Evolutionary conservation across 2,113 vertebrate species (phyloP), one percentile per base, ranked within the genome.

Genomic region (Trochalopteron elliotii): DNA sequence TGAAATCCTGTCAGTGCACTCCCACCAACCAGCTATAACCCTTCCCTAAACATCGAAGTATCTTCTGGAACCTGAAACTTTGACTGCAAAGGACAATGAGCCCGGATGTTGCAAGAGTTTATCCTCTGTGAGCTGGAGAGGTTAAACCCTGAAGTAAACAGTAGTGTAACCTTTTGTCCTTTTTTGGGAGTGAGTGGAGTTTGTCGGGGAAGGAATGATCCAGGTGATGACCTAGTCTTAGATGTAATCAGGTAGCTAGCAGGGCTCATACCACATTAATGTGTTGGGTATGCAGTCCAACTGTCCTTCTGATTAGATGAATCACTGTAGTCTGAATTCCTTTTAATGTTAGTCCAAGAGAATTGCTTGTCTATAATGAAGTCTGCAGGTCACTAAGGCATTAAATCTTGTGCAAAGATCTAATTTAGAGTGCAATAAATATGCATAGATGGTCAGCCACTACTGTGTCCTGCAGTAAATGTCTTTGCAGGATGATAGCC

Each of bases 41-140:
- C 1, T 0, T 7, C 10, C 8, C 2, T 31, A 39, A 35, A 45
- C 39, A 61, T 39, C 1, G 1, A 19, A 67, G 8, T 39, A 11
- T 63, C 35, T 79, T 82, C 27, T n/a, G 23, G 31, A 77, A 45
- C 40, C 19, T 37, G 55, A 45, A 70, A 61, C 55, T 83, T 85
- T 40, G 45, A 35, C 28, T 60, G 4, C 20, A 16, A 20, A 72
- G 35, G 37, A 20, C 40, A 21, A 0, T 33, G 57, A 77, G 24
- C n/a, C 10, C 10, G 45, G 50, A 27, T 19, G 3, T 55, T 87
- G 28, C 22, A 80, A 39, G 52, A 91, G 8, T 10, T 77, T 71
- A 70, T 63, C 31, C 18, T 22, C 21, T 0, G 1, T 16, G 8
- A 56, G 25, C 27, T 53, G n/a, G 17, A 83, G 83, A 76, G 45